Conservation (phyloP, 1,140 invertebrate genomes). For the Sweltsa coloradensis region DNA sequence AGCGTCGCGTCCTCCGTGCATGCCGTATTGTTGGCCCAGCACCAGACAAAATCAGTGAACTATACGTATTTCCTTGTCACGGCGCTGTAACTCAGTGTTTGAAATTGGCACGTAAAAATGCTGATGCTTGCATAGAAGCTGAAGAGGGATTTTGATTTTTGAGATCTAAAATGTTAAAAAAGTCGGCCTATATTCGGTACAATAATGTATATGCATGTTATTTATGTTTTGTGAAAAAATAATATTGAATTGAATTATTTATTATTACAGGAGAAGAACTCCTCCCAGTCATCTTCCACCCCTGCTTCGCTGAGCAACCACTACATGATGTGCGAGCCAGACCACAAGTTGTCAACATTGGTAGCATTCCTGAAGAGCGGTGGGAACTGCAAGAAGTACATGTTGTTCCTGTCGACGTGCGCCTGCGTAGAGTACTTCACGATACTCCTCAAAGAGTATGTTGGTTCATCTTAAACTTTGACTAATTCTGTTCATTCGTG, state of each 20-base stretch:
- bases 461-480: slow-evolving; percentile 7
- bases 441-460: slow-evolving; percentile 45
- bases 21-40: too few species aligned
- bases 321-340: slow-evolving; percentile 65
- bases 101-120: too few species aligned
- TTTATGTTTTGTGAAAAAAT: too few species aligned
- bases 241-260: slow-evolving; percentile 2
- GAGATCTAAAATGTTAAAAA: too few species aligned
- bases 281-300: slow-evolving; percentile 44
- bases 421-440: slow-evolving; percentile 94
- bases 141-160: too few species aligned
- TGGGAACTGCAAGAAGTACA: slow-evolving; percentile 54
- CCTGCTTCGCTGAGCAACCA: slow-evolving; percentile 75
- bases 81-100: too few species aligned
- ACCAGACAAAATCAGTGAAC: too few species aligned
- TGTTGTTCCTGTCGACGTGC: slow-evolving; percentile 94
- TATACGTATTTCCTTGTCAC: too few species aligned
- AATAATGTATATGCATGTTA: too few species aligned
- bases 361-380: slow-evolving; percentile 58
- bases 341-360: slow-evolving; percentile 62
- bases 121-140: too few species aligned
- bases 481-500: not conserved
- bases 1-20: too few species aligned
- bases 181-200: too few species aligned
- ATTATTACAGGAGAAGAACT: slow-evolving; percentile 5